Base-by-base conservation (phyloP, 2,888 invertebrate genomes). In the Mayetiola destructor region DNA sequence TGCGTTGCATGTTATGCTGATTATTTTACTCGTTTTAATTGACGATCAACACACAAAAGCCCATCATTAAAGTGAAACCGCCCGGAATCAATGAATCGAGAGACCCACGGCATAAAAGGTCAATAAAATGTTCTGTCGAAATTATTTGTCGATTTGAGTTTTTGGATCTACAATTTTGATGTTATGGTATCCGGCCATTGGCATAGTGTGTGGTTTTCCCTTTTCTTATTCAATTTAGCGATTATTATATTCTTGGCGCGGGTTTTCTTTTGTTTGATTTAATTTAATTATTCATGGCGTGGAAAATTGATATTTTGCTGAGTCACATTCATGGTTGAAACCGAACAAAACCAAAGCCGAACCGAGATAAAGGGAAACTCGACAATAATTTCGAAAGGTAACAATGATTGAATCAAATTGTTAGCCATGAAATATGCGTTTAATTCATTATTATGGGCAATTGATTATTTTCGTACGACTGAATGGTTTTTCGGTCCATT, bases 291-390 rank as follows among this genome's bases (percentile, higher is more conserved):
- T 48, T 48, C 48, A 48, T 48, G n/a, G 48, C 27, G 48, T 48
- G 48, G 48, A 48, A 48, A 48, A 48, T 48, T 48, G n/a, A 48
- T 48, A 48, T 48, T 48, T 48, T 48, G 48, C 48, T 48, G 48
- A 48, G 16, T 48, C 48, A 48, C 27, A 27, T 42, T 21, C 23
- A 42, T 42, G 42, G n/a, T n/a, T n/a, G n/a, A n/a, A n/a, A n/a
- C n/a, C n/a, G n/a, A n/a, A n/a, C n/a, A n/a, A n/a, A n/a, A n/a
- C n/a, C n/a, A n/a, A n/a, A n/a, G n/a, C n/a, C n/a, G n/a, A n/a
- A n/a, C n/a, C n/a, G n/a, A n/a, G n/a, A n/a, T n/a, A n/a, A n/a
- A n/a, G n/a, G n/a, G n/a, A n/a, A n/a, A n/a, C n/a, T n/a, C n/a
- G n/a, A n/a, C n/a, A n/a, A n/a, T n/a, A n/a, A n/a, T n/a, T n/a